Base-by-base conservation (phyloP, 1,140 invertebrate species). In the Anastrepha ludens region DNA sequence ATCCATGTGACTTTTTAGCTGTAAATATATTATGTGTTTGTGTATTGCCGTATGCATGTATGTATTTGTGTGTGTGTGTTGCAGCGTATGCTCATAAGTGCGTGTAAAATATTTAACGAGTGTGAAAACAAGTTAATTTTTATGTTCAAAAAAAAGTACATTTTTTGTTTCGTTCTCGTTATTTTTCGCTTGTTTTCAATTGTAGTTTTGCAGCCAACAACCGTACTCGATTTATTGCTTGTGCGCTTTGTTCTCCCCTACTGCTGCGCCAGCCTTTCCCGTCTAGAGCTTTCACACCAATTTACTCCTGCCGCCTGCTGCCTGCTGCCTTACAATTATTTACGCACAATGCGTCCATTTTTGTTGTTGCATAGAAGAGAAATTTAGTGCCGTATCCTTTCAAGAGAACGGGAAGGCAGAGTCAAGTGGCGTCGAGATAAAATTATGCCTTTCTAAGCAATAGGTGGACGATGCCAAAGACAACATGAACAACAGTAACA, bases 201-300 rank as follows among this genome's bases (percentile, higher is more conserved):
- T 15, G 13, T 74, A 74, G 70, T 81, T 81, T 55, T 70, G 74
- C 47, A 17, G 50, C 74, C 50, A 55, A 81, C 74, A 81, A 81
- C 39, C 47, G 74, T 81, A 13, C 74, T 55, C 74, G 20, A 81
- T 81, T 81, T 81, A 81, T 81, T 81, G 74, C 74, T 81, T 50
- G n/a, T n/a, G 7, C 20, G 47, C 44, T 81, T 55, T 58, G 74
- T 81, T 81, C 55, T 29, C 44, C 29, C 29, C 29, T 29, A 29
- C 29, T 29, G 0, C 29, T 29, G 29, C 29, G 29, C 29, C 29
- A 29, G 29, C 29, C 13, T 41, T 20, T 20, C 47, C 13, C 17
- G 20, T n/a, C 13, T 3, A 41, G 44, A 29, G 11, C 41, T 81
- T 81, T 81, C 47, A 74, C 74, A 81, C 44, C 74, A 50, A 0